Base-by-base conservation (phyloP, 1,140 invertebrate genomes). In the Littorina saxatilis region DNA sequence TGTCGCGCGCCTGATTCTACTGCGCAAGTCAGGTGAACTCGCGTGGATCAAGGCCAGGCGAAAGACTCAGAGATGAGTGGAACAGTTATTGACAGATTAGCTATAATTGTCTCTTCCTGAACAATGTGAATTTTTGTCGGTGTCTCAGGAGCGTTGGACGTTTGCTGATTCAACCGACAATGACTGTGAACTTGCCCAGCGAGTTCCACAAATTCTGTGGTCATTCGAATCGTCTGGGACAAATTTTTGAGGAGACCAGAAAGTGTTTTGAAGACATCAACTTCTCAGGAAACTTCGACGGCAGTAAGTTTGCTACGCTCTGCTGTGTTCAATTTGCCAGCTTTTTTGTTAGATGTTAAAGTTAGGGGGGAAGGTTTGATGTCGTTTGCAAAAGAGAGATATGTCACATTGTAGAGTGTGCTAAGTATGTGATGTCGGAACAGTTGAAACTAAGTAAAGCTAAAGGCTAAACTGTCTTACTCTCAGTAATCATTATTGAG, bases 191-290 rank as follows among this genome's bases (percentile, higher is more conserved):
- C 70, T 61, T 94, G 78, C 91, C 93, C 55, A 90, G 92, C 58
- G 94, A 95, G 84, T 92, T 94, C 82, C 91, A 92, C 70, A 93
- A 92, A 82, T 95, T 94, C 83, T 91, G 92, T 32, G 87, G 92
- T 43, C 92, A 94, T 86, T 86, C 92, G 27, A 91, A 92, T 85
- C 93, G 94, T 15, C 87, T 95, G 20, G 87, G 92, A 61, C 91
- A 94, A 47, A 94, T 96, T 73, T 93, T 96, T 58, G 93, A 93
- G 11, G 95, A 96, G 89, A 96, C 96, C 2, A 93, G 94, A 85
- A 92, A 93, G 83, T 94, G 95, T 11, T 92, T 96, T 68, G 93
- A 94, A 81, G 94, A 95, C 74, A 95, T 96, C 81, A 94, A 93
- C 61, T 90, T 93, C 75, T 93, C 93, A 87, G 94, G 94, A 79